phyloP scores from a whole-genome alignment of 2,113 vertebrate species.

The Myotis lucifugus region DNA sequence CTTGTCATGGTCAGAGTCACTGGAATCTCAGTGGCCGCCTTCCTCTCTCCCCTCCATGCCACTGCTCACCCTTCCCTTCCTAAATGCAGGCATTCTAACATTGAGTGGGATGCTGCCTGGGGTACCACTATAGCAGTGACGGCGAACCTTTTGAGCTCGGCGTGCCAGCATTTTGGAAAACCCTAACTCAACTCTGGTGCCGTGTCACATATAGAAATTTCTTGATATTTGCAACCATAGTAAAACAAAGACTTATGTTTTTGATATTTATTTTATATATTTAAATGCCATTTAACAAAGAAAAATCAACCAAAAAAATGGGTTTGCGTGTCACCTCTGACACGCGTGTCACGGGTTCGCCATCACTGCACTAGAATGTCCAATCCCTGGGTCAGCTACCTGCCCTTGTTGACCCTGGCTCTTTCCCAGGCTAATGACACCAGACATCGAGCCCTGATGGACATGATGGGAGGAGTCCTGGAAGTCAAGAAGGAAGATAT shows the following conservation, averaged over 20 bases:
- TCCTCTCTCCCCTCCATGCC: not conserved
- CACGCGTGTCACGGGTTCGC: too few species aligned
- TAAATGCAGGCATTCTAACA: not conserved
- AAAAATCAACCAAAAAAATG: too few species aligned
- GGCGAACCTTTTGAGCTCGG: too few species aligned
- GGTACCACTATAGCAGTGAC: not conserved
- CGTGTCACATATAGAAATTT: too few species aligned
- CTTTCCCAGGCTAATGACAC: constrained; percentile 83
- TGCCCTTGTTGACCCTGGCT: not conserved
- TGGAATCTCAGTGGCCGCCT: too few species aligned
- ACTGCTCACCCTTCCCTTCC: not conserved
- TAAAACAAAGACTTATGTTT: too few species aligned
- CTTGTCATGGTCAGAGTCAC: not conserved
- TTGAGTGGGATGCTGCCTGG: not conserved
- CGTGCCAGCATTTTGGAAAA: too few species aligned
- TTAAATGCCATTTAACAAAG: too few species aligned
- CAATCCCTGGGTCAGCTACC: not conserved
- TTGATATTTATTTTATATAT: too few species aligned
- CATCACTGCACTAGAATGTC: not conserved
- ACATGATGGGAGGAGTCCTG: constrained; percentile 95
- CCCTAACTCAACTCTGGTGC: too few species aligned
- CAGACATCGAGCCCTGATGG: constrained; percentile 88
- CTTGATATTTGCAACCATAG: too few species aligned
- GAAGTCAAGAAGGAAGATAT: constrained; percentile 93
- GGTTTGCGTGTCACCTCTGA: too few species aligned